Conservation (phyloP, 1,140 invertebrate genomes). For the Galleria mellonella region DNA sequence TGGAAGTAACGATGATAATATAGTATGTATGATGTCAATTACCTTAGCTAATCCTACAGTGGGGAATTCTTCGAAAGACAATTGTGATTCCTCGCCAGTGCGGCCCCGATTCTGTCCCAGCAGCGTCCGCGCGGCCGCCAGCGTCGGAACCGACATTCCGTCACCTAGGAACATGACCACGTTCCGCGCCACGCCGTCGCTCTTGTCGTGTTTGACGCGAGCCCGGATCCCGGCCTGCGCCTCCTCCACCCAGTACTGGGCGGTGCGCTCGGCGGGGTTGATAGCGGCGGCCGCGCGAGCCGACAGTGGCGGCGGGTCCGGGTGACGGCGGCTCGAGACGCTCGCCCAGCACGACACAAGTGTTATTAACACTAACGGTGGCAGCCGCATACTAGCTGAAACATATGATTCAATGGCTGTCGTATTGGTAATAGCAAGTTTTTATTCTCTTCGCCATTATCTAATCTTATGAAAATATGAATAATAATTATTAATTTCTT, state of each 20-base stretch:
- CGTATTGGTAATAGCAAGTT: too few relatives aligned
- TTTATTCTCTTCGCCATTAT: too few relatives aligned
- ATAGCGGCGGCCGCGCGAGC: neutral
- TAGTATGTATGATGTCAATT: neutral
- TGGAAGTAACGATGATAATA: too few relatives aligned
- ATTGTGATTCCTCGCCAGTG: conserved; percentile 77
- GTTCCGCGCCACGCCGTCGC: conserved; percentile 75
- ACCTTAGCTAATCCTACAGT: conserved; percentile 80
- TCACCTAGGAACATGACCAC: conserved; percentile 84
- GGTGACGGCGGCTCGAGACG: conserved; percentile 23
- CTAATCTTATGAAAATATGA: too few relatives aligned
- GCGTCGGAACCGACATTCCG: conserved; percentile 81
- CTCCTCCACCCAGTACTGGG: conserved; percentile 26
- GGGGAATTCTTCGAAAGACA: conserved; percentile 84
- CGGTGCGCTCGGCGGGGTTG: conserved; percentile 13
- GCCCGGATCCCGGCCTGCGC: conserved; percentile 22
- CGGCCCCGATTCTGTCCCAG: conserved; percentile 75
- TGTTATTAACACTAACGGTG: too few relatives aligned
- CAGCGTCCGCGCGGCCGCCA: conserved; percentile 79
- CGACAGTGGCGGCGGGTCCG: neutral
- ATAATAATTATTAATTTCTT: too few relatives aligned
- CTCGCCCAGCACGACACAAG: neutral
- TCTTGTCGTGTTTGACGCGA: neutral
- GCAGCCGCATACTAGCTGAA: too few relatives aligned
- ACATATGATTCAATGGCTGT: too few relatives aligned